Evolutionary conservation across 2,888 invertebrate genomes (phyloP), one percentile per base, ranked within the genome.

Genomic region (Hartigia nigra): DNA sequence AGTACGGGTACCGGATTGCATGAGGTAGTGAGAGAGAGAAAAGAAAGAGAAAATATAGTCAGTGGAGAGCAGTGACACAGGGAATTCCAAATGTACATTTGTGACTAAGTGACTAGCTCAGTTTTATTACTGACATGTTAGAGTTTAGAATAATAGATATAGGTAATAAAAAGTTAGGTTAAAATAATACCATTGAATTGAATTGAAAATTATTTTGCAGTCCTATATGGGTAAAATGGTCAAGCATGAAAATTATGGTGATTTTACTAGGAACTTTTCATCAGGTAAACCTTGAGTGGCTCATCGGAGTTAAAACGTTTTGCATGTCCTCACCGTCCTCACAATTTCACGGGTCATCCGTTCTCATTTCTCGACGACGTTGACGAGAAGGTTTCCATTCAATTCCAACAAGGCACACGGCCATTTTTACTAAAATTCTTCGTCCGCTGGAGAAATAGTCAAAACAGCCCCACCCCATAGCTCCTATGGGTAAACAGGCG

Each of bases 381-480:
- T 9, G 14, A 55, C 14, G 9, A 55, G 23, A 14, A 9, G 55
- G 55, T 55, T 55, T 14, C 55, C 55, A 55, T 55, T 55, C 2
- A 55, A 55, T 55, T 55, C 55, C 55, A 9, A 23, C 23, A 23
- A 55, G 55, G 23, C 23, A 9, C 35, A 35, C 35, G n/a, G 74
- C 77, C 72, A 70, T 76, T 76, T 69, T 72, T 23, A 35, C 32
- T 31, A 12, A 37, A 75, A 75, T 35, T 74, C 81, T 78, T 78
- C 74, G 82, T 70, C 79, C 37, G 82, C 82, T 81, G 79, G 75
- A 81, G 85, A 85, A 72, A 88, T 86, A 87, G 87, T 88, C 88
- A 88, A 88, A 88, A 88, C 86, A 89, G 86, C 82, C 86, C 88
- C 86, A 83, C 88, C 89, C 87, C 83, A 82, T 79, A 84, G 84